Evolutionary conservation across 1,140 invertebrate species (phyloP), one percentile per base, ranked within the genome.

Genomic region (Hypsibius dujardini): DNA sequence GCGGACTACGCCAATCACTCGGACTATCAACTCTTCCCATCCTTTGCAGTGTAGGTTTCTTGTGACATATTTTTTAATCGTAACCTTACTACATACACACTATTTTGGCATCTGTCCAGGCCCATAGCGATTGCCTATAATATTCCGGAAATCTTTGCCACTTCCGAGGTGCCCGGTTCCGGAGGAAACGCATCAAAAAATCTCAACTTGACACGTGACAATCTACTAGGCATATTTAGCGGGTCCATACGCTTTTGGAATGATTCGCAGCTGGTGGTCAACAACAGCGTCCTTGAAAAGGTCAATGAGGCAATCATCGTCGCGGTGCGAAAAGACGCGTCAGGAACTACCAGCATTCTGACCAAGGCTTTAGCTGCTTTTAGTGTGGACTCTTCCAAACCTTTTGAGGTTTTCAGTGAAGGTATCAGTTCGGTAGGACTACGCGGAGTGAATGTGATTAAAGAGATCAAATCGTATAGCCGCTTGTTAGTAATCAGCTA

Each of bases 321-420:
- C 14, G 60, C 74, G 1, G 73, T 69, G 14, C 47, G 73, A 28
- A 7, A 15, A 1, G 73, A 74, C n/a, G 47, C 15, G 1, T 73
- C 73, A 12, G 73, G 73, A 14, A 72, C 73, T 1, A 74, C 73
- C 14, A 46, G 59, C 59, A 71, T 74, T 46, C 74, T 74, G 59
- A 72, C 73, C 3, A 59, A 15, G n/a, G 59, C 73, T 47, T 73
- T 74, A 28, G 40, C 15, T n/a, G 46, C 46, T 3, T 56, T 60
- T 46, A 45, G 47, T 47, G 42, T 14, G 50, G 56, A 46, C 2
- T 74, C 72, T 72, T 59, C 46, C 1, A 3, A 47, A 45, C 62
- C 12, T 12, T 75, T 71, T 40, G 76, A 76, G 0, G 70, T 47
- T 7, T 78, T 78, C 70, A 69, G 71, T 12, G 70, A 47, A 46